These are phyloP conservation scores for Sterrhoptilus dennistouni DNA, from an alignment of 2,113 vertebrate species.

Conservation along the genomic window DNA sequence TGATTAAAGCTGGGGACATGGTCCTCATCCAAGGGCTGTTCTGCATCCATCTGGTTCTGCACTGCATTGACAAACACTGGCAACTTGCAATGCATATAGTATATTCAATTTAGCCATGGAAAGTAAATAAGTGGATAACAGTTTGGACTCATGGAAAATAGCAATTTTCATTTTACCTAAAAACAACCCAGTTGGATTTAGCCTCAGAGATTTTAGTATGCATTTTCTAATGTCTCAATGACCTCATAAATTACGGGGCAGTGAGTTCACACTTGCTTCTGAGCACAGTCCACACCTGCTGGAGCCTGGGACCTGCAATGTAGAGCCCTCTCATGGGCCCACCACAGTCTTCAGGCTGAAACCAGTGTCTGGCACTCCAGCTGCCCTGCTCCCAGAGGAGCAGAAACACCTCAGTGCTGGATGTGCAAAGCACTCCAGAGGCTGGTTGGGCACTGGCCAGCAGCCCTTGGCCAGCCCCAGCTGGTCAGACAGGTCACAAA, in stretches of 20 bases:
- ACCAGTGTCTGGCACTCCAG: background rate
- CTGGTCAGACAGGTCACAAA: background rate
- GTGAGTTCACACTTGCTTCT: background rate
- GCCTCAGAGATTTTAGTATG: background rate
- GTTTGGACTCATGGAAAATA: background rate
- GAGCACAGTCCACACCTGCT: accelerated
- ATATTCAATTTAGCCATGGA: background rate
- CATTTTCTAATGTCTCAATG: background rate
- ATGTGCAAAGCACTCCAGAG: accelerated
- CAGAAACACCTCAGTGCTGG: background rate
- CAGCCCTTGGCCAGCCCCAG: background rate
- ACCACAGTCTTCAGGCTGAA: accelerated
- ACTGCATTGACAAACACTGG: background rate
- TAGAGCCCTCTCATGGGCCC: background rate
- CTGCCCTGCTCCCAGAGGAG: background rate
- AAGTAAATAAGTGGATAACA: background rate
- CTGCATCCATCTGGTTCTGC: background rate
- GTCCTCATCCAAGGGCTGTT: background rate
- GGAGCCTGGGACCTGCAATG: accelerated
- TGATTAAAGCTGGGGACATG: background rate
- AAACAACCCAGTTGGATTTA: background rate
- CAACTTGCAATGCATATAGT: accelerated
- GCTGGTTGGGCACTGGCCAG: background rate
- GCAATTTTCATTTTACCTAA: background rate
- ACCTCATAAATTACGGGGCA: background rate